phyloP scores from a whole-genome alignment of 2,113 vertebrate genomes.

The Myiozetetes cayanensis region DNA sequence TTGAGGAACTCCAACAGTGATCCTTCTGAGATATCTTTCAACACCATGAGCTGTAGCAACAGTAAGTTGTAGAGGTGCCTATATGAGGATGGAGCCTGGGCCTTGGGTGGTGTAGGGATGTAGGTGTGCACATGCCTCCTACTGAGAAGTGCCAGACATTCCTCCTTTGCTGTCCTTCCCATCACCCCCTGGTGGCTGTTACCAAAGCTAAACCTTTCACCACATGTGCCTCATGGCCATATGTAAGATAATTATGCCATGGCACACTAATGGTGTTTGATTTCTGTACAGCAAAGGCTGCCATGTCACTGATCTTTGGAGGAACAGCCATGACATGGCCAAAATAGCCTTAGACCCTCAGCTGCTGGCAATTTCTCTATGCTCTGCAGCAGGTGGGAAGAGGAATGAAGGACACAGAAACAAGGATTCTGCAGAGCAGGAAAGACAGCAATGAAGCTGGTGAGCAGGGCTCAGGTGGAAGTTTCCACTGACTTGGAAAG shows the following conservation, averaged over 20 bases:
- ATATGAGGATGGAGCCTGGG: not conserved
- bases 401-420: not conserved
- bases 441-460: not conserved
- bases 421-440: not conserved
- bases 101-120: not conserved
- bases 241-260: not conserved
- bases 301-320: not conserved
- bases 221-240: not conserved
- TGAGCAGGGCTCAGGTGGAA: accelerated
- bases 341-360: not conserved
- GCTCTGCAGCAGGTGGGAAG: not conserved
- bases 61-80: accelerated
- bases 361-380: not conserved
- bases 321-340: not conserved
- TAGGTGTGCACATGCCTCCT: not conserved
- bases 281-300: not conserved
- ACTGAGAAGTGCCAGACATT: not conserved
- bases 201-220: not conserved
- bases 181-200: no score
- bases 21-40: not conserved
- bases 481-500: not conserved
- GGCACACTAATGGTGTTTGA: not conserved
- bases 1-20: not conserved
- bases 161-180: not conserved
- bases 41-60: not conserved